phyloP scores from a whole-genome alignment of 2,113 vertebrate species.

The Lichenostomus cassidix region DNA sequence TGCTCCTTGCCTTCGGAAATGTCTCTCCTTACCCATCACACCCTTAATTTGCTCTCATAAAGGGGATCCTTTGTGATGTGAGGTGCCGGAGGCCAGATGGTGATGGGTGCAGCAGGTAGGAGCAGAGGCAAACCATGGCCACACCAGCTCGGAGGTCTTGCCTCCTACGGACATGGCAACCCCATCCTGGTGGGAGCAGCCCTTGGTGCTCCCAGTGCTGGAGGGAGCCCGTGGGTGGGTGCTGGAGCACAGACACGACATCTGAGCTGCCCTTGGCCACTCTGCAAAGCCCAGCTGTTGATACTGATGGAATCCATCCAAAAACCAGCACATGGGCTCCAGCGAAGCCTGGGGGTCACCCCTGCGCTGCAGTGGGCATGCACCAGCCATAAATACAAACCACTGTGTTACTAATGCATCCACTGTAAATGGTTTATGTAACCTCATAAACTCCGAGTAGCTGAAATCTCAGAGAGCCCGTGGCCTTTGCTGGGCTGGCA shows the following conservation, averaged over 20 bases:
- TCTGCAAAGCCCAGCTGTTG: background rate
- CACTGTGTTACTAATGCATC: background rate
- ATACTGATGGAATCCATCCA: background rate
- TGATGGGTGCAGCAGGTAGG: background rate
- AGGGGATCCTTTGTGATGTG: rapidly evolving
- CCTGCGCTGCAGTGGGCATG: background rate
- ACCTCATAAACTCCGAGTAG: background rate
- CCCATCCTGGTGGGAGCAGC: background rate
- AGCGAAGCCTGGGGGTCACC: background rate
- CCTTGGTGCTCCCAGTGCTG: background rate
- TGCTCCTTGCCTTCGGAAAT: background rate
- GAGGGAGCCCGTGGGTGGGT: background rate
- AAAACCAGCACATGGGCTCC: background rate
- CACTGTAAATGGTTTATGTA: background rate
- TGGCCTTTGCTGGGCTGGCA: background rate
- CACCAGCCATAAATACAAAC: background rate
- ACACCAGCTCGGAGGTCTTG: background rate
- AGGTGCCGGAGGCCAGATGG: background rate
- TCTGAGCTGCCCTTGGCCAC: background rate
- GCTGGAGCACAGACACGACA: background rate
- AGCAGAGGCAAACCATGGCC: background rate
- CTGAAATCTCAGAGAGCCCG: background rate
- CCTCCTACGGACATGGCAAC: background rate
- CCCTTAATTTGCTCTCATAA: background rate
- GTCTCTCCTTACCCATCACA: background rate